Percentiles rank a stretch among this genome's conserved stretches.
Conservation (phyloP, 2,797 vertebrate genomes). For the Micrastur ruficollis region DNA sequence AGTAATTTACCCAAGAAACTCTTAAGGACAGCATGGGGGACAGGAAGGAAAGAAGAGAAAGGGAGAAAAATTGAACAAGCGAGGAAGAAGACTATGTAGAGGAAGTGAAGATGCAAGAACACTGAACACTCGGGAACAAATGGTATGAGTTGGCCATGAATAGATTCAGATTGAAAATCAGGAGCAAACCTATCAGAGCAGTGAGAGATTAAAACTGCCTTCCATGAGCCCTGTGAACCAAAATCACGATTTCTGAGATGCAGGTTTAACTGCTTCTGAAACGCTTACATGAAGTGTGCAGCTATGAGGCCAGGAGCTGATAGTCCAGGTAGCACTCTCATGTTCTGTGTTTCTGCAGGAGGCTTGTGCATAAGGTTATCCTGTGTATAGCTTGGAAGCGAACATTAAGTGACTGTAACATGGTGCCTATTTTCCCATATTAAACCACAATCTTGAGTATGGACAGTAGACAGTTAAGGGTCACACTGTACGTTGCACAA, state of each 20-base stretch:
- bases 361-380: not conserved
- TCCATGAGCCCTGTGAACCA: not conserved
- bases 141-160: accelerated
- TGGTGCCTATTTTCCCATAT: not conserved
- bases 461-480: not conserved
- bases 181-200: not conserved
- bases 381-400: not conserved
- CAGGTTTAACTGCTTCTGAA: not conserved
- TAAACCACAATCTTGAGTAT: not conserved
- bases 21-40: not conserved
- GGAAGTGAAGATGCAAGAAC: not conserved
- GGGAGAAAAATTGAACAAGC: not conserved
- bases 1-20: slow-evolving; percentile 36
- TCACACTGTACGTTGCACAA: not conserved
- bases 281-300: not conserved
- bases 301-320: not conserved
- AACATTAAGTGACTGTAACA: not conserved
- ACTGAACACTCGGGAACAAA: accelerated
- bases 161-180: not conserved
- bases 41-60: not conserved
- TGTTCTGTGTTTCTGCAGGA: not conserved
- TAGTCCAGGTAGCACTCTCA: not conserved
- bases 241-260: not conserved
- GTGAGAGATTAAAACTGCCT: not conserved
- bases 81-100: not conserved